Evolutionary conservation across 1,140 invertebrate species (phyloP).

Genomic region (Anoplolepis gracilipes): DNA sequence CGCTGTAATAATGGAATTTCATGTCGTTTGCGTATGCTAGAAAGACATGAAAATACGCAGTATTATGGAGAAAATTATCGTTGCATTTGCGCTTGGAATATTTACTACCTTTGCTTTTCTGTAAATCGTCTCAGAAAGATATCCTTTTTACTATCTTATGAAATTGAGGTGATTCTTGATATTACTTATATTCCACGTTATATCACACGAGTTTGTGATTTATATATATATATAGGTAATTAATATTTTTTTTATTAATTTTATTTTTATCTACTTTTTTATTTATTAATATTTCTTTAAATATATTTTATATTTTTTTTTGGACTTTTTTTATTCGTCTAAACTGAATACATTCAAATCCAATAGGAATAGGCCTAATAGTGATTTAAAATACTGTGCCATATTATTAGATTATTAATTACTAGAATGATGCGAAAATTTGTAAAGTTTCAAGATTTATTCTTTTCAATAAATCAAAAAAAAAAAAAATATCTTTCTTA

Average conservation of each 20-base stretch:
- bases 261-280: slow-evolving; percentile 8
- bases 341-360: background rate
- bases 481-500: too few relatives aligned
- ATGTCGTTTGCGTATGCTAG: background rate
- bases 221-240: slow-evolving; percentile 4
- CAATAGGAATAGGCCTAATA: background rate
- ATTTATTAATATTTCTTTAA: background rate
- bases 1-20: slow-evolving; percentile 25
- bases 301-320: background rate
- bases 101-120: slow-evolving; percentile 11
- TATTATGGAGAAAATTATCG: background rate
- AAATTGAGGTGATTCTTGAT: background rate
- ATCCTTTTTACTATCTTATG: background rate
- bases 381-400: background rate
- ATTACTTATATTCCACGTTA: background rate
- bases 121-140: background rate
- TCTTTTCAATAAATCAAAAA: too few relatives aligned
- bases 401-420: background rate
- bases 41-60: background rate
- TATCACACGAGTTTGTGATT: background rate
- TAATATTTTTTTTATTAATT: slow-evolving; percentile 19
- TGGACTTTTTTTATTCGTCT: background rate
- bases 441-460: too few relatives aligned
- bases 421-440: too few relatives aligned
- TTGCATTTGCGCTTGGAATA: slow-evolving; percentile 21